These are phyloP conservation scores for Bradypus variegatus DNA, from an alignment of 2,797 vertebrate genomes.

Conservation along the genomic window DNA sequence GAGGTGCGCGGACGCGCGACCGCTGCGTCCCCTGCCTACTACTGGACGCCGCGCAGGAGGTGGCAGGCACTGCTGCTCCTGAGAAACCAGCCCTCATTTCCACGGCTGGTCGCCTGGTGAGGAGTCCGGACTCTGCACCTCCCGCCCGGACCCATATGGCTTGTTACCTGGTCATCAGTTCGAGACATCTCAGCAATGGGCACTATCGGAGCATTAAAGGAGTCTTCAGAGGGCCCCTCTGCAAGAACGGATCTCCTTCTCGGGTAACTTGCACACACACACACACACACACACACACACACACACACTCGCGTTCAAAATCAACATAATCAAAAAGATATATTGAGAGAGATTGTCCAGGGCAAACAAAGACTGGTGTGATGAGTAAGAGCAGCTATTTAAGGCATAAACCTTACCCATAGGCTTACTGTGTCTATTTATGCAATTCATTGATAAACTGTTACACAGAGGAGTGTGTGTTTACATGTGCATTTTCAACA, in stretches of 20 bases:
- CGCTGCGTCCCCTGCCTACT: constrained; percentile 49
- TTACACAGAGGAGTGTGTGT: not conserved
- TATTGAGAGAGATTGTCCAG: not conserved
- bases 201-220: constrained; percentile 97
- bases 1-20: constrained; percentile 45
- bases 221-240: constrained; percentile 95
- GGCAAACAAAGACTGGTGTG: not conserved
- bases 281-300: constrained; percentile 44
- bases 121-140: constrained; percentile 61
- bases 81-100: constrained; percentile 47
- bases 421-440: not conserved
- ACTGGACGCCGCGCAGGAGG: constrained; percentile 52
- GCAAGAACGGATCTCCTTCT: constrained; percentile 83
- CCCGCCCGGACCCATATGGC: constrained; percentile 79
- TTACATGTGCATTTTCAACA: not conserved
- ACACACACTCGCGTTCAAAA: not conserved
- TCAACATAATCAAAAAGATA: not conserved
- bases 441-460: not conserved
- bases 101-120: constrained; percentile 23
- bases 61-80: constrained; percentile 39
- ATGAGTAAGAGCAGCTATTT: no score
- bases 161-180: constrained; percentile 99
- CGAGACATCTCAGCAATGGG: constrained; percentile 96
- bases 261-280: constrained; percentile 79
- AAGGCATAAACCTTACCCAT: not conserved